Evolutionary conservation across 2,888 invertebrate genomes (phyloP).

Genomic region (Neoscelio sp.): DNA sequence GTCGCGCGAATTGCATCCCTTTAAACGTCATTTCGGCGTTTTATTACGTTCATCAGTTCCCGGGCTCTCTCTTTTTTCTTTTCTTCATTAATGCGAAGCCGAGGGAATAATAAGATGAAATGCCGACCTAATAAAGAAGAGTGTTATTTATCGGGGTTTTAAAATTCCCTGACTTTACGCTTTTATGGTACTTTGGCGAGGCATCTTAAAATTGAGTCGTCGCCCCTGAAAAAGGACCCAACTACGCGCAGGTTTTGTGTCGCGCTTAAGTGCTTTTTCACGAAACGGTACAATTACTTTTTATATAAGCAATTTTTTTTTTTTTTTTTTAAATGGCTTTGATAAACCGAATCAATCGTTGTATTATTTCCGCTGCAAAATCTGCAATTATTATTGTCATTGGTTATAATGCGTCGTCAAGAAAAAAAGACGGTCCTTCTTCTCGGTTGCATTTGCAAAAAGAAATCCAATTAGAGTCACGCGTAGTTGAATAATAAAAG

Average conservation of each 20-base stretch:
- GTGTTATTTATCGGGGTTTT: constrained; percentile 23
- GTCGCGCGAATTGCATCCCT: constrained; percentile 33
- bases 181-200: too few species aligned
- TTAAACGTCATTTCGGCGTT: constrained; percentile 39
- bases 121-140: constrained; percentile 39
- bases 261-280: too few species aligned
- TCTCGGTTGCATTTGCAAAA: constrained; percentile 28
- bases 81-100: constrained; percentile 45
- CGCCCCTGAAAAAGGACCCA: too few species aligned
- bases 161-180: too few species aligned
- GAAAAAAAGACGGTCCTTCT: constrained; percentile 50
- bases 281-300: too few species aligned
- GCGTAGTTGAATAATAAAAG: constrained; percentile 10
- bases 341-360: too few species aligned
- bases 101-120: constrained; percentile 27
- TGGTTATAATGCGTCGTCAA: constrained; percentile 50
- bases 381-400: constrained; percentile 51
- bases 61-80: neutral
- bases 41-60: constrained; percentile 42
- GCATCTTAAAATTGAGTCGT: too few species aligned
- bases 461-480: constrained; percentile 31
- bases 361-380: too few species aligned
- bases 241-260: too few species aligned
- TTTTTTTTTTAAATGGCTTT: too few species aligned
- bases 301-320: too few species aligned